Evolutionary conservation across 2,797 vertebrate species (phyloP).

Genomic region (Rhincodon typus): DNA sequence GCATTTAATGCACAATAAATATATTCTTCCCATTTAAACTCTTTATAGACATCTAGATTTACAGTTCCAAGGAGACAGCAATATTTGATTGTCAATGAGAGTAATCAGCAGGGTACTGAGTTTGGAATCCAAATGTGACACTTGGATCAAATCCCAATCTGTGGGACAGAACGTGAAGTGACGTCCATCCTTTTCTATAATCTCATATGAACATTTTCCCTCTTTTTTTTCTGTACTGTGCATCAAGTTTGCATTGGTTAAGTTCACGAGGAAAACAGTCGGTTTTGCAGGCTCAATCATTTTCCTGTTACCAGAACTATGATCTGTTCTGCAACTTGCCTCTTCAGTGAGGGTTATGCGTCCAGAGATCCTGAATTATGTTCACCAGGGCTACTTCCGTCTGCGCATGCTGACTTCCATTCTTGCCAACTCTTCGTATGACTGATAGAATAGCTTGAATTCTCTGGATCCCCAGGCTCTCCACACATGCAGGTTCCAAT

Average conservation of each 20-base stretch:
- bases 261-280: not conserved
- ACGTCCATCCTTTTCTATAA: not conserved
- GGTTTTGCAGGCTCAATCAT: not conserved
- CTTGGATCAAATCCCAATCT: not conserved
- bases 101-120: not conserved
- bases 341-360: not conserved
- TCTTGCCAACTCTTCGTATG: constrained; percentile 77
- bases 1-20: constrained; percentile 34
- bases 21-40: not conserved
- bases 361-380: constrained; percentile 43
- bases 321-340: not conserved
- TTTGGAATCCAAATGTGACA: not conserved
- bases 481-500: constrained; percentile 88
- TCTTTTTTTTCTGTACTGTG: not conserved
- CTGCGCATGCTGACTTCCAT: constrained; percentile 75
- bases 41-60: not conserved
- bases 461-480: constrained; percentile 78
- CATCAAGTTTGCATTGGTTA: not conserved
- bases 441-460: constrained; percentile 85
- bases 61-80: not conserved
- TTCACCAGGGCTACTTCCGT: constrained; percentile 64
- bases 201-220: not conserved
- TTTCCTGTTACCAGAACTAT: not conserved
- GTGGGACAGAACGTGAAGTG: not conserved
- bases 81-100: not conserved